phyloP scores from a whole-genome alignment of 1,140 invertebrate species.

The Subanguina moxae region DNA sequence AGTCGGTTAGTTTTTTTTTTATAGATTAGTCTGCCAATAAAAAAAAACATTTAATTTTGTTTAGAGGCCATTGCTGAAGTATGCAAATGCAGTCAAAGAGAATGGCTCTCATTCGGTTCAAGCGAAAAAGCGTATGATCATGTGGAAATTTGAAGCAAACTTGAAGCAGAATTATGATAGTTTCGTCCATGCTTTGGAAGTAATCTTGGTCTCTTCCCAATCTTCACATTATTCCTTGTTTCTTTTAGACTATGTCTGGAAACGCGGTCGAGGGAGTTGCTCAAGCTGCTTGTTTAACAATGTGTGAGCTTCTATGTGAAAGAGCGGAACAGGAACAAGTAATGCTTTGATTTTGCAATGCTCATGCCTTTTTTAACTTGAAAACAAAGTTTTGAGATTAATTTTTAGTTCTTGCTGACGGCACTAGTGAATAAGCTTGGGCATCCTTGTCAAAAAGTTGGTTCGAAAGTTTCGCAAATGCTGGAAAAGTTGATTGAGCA shows the following conservation, averaged over 20 bases:
- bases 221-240: constrained; percentile 33
- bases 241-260: constrained; percentile 20
- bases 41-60: constrained; percentile 6
- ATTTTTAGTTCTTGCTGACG: constrained; percentile 67
- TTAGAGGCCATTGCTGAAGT: constrained; percentile 64
- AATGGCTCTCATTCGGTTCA: constrained; percentile 59
- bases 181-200: constrained; percentile 69
- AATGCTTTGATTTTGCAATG: no score
- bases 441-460: constrained; percentile 80
- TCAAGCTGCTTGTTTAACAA: constrained; percentile 52
- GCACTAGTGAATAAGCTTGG: constrained; percentile 89
- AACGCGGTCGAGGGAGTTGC: constrained; percentile 48
- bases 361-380: no score
- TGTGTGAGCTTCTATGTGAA: constrained; percentile 74
- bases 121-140: constrained; percentile 62
- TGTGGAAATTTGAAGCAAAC: constrained; percentile 77
- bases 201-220: not conserved
- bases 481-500: constrained; percentile 74
- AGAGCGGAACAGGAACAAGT: constrained; percentile 84
- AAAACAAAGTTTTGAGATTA: not conserved
- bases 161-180: constrained; percentile 73
- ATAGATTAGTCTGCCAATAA: not conserved
- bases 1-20: constrained; percentile 60
- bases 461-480: constrained; percentile 78
- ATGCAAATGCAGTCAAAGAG: constrained; percentile 53